phyloP scores from a whole-genome alignment of 1,140 invertebrate genomes.

The Leptinotarsa defecta region DNA sequence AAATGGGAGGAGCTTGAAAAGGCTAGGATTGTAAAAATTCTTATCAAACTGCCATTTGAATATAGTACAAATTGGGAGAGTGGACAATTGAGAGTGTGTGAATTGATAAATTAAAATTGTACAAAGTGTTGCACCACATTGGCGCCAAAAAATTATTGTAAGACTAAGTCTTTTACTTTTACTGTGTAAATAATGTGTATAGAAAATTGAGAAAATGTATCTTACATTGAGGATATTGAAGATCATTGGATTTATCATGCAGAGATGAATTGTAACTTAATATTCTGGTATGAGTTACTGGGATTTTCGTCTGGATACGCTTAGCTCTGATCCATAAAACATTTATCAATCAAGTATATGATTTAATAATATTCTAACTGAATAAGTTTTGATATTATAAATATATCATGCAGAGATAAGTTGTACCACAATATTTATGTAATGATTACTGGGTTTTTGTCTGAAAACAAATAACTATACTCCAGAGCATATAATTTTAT shows the following conservation, averaged over 20 bases:
- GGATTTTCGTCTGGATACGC: background rate
- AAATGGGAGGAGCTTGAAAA: conserved; percentile 33
- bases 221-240: conserved; percentile 12
- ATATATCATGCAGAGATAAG: background rate
- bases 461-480: no score
- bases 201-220: conserved; percentile 15
- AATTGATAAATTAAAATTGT: conserved; percentile 10
- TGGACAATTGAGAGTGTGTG: conserved; percentile 19
- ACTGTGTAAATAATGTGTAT: conserved; percentile 35
- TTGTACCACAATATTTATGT: background rate
- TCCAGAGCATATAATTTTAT: no score
- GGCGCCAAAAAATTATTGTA: conserved; percentile 13
- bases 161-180: conserved; percentile 29
- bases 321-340: background rate
- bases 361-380: background rate
- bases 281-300: background rate
- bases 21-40: conserved; percentile 30
- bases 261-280: background rate
- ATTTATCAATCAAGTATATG: background rate
- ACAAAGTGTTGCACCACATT: conserved; percentile 32
- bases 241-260: no score
- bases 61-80: conserved; percentile 27
- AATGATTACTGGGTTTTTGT: no score
- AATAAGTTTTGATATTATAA: background rate
- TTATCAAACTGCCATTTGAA: conserved; percentile 11